Evolutionary conservation across 2,888 invertebrate genomes (phyloP).

Genomic region (Thymelicus acteon): DNA sequence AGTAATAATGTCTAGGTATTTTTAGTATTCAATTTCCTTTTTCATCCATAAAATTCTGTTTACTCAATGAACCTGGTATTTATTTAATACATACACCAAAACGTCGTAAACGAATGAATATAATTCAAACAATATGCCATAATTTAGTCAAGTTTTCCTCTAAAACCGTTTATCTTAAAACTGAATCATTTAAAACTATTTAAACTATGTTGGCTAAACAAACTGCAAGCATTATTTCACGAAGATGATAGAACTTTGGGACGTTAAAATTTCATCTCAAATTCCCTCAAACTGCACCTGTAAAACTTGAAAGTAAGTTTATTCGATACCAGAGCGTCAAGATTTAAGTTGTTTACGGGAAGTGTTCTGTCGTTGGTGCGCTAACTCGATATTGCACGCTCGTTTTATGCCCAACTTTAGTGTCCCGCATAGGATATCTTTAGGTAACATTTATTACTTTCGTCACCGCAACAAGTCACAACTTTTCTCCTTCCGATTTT

Average conservation of each 20-base stretch:
- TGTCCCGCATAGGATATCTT: conserved; percentile 53
- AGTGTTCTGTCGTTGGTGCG: conserved; percentile 72
- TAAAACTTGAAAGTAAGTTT: conserved; percentile 40
- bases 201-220: not conserved
- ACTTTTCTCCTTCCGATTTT: conserved; percentile 39
- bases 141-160: too few species aligned
- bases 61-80: too few species aligned
- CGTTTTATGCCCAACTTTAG: conserved; percentile 76
- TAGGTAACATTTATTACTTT: conserved; percentile 72
- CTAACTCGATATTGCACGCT: conserved; percentile 81
- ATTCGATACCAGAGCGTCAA: conserved; percentile 59
- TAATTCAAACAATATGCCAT: too few species aligned
- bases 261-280: conserved; percentile 29
- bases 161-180: too few species aligned
- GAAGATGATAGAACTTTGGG: conserved; percentile 16
- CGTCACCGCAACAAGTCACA: conserved; percentile 70
- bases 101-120: too few species aligned
- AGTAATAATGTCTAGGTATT: too few species aligned
- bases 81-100: too few species aligned
- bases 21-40: too few species aligned
- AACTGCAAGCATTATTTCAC: conserved; percentile 19
- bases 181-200: too few species aligned
- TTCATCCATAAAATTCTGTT: too few species aligned
- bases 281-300: conserved; percentile 36
- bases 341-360: conserved; percentile 80